Conservation (phyloP, 2,888 invertebrate species). For the Synanthedon myopaeformis region DNA sequence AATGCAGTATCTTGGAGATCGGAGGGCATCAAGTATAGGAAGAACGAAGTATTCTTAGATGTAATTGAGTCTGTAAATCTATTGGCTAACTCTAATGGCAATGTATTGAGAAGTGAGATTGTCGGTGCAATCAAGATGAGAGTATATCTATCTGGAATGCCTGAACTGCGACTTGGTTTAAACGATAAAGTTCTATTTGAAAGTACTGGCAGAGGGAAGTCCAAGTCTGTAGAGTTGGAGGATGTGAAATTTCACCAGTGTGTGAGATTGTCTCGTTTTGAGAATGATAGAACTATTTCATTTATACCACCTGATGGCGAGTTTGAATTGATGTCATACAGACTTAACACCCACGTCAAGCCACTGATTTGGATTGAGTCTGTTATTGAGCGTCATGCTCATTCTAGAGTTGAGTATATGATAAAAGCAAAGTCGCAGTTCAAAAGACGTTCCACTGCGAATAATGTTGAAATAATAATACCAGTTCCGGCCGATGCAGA, state of each 20-base stretch:
- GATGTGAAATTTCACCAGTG: conserved; percentile 99
- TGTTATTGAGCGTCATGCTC: conserved; percentile 96
- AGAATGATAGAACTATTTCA: conserved; percentile 97
- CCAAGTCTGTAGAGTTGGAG: conserved; percentile 97
- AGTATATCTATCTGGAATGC: conserved; percentile 98
- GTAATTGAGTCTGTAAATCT: conserved; percentile 98
- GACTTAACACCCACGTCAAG: conserved; percentile 96
- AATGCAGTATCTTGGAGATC: conserved; percentile 99
- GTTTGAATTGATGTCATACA: conserved; percentile 98
- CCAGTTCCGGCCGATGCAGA: conserved; percentile 97
- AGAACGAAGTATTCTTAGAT: conserved; percentile 99
- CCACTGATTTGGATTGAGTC: conserved; percentile 99
- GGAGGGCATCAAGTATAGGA: conserved; percentile 97
- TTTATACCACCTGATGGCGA: conserved; percentile 99
- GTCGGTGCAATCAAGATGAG: conserved; percentile 99
- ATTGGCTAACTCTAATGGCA: conserved; percentile 95
- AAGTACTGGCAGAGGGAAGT: conserved; percentile 96
- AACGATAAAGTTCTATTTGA: conserved; percentile 99
- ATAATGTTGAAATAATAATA: conserved; percentile 97
- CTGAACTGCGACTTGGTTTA: conserved; percentile 93
- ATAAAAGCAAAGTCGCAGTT: conserved; percentile 99
- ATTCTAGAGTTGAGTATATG: conserved; percentile 98
- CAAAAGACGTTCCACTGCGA: conserved; percentile 96
- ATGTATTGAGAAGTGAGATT: conserved; percentile 96
- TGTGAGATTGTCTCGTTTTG: conserved; percentile 94